Evolutionary conservation across 2,797 vertebrate species (phyloP).

Genomic region (Sebastes reedi): DNA sequence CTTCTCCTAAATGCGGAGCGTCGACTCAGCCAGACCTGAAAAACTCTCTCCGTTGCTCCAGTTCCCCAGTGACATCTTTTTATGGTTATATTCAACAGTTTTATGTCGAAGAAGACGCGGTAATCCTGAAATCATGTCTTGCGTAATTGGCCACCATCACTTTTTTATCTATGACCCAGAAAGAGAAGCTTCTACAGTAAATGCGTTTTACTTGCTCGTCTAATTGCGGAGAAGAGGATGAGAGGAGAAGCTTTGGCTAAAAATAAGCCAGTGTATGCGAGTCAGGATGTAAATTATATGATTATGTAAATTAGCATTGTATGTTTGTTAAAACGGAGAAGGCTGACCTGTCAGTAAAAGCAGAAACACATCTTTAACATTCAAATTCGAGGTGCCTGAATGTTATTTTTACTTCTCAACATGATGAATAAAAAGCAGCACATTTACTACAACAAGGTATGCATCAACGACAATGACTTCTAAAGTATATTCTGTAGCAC

Average conservation of each 20-base stretch:
- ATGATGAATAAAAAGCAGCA: not conserved
- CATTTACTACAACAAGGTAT: not conserved
- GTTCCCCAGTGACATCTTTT: constrained; percentile 28
- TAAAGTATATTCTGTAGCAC: not conserved
- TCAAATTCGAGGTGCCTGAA: not conserved
- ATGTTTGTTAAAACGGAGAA: not conserved
- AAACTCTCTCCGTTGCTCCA: not conserved
- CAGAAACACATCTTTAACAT: not conserved
- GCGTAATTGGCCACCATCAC: constrained; percentile 45
- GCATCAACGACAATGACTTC: not conserved
- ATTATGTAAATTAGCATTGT: constrained; percentile 40
- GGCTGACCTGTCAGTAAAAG: constrained; percentile 1
- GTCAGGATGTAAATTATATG: constrained; percentile 39
- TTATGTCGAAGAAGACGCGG: constrained; percentile 28
- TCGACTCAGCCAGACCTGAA: constrained; percentile 4
- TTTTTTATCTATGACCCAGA: constrained; percentile 54
- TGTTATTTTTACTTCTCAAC: not conserved
- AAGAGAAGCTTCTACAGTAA: constrained; percentile 46
- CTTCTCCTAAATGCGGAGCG: constrained; percentile 39
- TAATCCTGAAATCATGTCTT: constrained; percentile 43
- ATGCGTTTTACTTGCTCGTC: constrained; percentile 51
- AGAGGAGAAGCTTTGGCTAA: constrained; percentile 35
- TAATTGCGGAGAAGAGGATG: constrained; percentile 39
- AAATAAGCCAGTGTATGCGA: constrained; percentile 37
- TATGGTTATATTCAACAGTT: constrained; percentile 27